A percentile compares a stretch with the other conserved stretches of the same genome.
phyloP scores from a whole-genome alignment of 2,113 vertebrate genomes.

The Scophthalmus maximus region DNA sequence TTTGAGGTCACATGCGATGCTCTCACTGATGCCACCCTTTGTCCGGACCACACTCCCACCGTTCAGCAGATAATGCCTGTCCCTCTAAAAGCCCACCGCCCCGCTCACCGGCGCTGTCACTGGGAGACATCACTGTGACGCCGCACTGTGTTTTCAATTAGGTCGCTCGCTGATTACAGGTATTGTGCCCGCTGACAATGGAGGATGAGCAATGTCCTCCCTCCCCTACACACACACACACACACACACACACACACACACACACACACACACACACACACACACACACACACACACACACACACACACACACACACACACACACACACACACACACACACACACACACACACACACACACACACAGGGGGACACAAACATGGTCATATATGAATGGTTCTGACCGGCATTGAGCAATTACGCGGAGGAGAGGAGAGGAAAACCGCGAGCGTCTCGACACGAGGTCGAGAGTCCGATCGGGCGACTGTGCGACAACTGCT shows the following conservation, averaged over 20 bases:
- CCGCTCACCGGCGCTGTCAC: conserved; percentile 87
- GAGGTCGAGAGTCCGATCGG: no score
- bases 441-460: no score
- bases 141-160: conserved; percentile 89
- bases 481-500: no score
- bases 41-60: conserved; percentile 49
- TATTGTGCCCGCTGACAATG: conserved; percentile 91
- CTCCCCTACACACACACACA: conserved; percentile 47
- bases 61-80: conserved; percentile 82
- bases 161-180: conserved; percentile 83
- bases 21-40: conserved; percentile 14
- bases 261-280: no score
- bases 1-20: conserved; percentile 25
- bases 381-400: no score
- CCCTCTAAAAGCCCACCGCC: conserved; percentile 75
- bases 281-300: not conserved
- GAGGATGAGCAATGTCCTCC: conserved; percentile 93
- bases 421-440: no score
- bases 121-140: conserved; percentile 85
- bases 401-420: no score
- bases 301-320: no score
- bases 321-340: no score
- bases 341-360: no score
- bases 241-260: not conserved
- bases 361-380: no score